Evolutionary conservation across 2,797 vertebrate genomes (phyloP).

Genomic region (Lagothrix lagotricha): DNA sequence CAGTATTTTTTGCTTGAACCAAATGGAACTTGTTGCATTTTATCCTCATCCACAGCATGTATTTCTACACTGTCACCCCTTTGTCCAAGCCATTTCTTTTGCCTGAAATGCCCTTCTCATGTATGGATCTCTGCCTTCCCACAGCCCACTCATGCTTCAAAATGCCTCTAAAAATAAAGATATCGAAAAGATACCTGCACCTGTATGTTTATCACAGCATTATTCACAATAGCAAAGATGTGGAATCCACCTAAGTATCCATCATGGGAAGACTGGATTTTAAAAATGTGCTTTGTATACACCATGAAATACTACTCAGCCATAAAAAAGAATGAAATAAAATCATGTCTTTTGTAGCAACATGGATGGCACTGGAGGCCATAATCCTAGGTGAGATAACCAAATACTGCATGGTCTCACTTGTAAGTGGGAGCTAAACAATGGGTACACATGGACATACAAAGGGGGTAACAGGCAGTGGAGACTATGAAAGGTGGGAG

Average conservation of each 20-base stretch:
- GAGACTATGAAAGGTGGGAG: too few relatives aligned
- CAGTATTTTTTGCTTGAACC: neutral
- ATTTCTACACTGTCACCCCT: neutral
- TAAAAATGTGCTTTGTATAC: neutral
- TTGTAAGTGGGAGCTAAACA: too few relatives aligned
- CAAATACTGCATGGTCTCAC: too few relatives aligned
- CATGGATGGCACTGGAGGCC: too few relatives aligned
- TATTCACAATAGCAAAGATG: neutral
- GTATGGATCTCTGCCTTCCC: neutral
- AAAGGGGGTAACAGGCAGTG: too few relatives aligned
- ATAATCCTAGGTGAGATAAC: too few relatives aligned
- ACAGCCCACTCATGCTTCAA: neutral
- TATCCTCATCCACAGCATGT: fast-evolving
- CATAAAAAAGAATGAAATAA: neutral
- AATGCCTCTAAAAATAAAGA: neutral
- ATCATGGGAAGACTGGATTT: neutral
- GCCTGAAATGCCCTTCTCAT: neutral
- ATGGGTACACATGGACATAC: too few relatives aligned
- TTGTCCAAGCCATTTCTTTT: neutral
- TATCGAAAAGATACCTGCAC: neutral
- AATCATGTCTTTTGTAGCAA: neutral
- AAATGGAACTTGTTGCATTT: neutral
- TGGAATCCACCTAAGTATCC: neutral
- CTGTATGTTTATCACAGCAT: neutral
- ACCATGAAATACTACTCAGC: neutral